Evolutionary conservation across 2,113 vertebrate genomes (phyloP).

Genomic region (Zeus faber): DNA sequence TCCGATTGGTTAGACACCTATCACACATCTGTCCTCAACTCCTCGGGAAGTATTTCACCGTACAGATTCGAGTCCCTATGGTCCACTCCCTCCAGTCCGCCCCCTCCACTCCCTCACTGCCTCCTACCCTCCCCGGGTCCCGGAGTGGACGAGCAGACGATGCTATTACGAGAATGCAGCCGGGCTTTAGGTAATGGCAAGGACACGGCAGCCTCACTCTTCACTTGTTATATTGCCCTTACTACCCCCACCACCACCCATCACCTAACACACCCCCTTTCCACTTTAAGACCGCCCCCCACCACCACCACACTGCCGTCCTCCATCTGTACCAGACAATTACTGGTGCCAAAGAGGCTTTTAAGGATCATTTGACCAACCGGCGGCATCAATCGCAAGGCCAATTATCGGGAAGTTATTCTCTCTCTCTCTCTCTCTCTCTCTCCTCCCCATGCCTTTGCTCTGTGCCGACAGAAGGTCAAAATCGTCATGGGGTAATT

Average conservation of each 20-base stretch:
- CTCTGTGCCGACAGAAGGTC: conserved; percentile 31
- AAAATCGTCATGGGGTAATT: conserved; percentile 17
- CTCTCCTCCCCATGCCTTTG: too few species aligned
- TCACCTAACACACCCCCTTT: neutral
- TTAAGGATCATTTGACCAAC: conserved; percentile 33
- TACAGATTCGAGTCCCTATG: too few species aligned
- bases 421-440: neutral
- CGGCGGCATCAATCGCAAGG: conserved; percentile 18
- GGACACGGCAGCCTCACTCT: conserved; percentile 43
- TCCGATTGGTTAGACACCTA: too few species aligned
- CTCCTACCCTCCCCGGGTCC: conserved; percentile 24
- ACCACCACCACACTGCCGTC: conserved; percentile 7
- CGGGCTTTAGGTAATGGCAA: conserved; percentile 58
- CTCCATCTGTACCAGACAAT: conserved; percentile 29
- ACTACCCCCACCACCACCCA: neutral
- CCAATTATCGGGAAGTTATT: conserved; percentile 18
- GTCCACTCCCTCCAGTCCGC: conserved; percentile 9
- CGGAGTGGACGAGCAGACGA: conserved; percentile 3
- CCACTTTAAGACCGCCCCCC: neutral
- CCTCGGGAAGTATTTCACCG: too few species aligned
- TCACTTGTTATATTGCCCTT: too few species aligned
- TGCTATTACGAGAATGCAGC: conserved; percentile 39
- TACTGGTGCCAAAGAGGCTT: conserved; percentile 39
- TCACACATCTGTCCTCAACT: too few species aligned
- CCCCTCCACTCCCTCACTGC: conserved; percentile 2